Percentiles rank a stretch among this genome's conserved stretches.
Conservation (phyloP, 2,113 vertebrate genomes). For the Zapus hudsonius region DNA sequence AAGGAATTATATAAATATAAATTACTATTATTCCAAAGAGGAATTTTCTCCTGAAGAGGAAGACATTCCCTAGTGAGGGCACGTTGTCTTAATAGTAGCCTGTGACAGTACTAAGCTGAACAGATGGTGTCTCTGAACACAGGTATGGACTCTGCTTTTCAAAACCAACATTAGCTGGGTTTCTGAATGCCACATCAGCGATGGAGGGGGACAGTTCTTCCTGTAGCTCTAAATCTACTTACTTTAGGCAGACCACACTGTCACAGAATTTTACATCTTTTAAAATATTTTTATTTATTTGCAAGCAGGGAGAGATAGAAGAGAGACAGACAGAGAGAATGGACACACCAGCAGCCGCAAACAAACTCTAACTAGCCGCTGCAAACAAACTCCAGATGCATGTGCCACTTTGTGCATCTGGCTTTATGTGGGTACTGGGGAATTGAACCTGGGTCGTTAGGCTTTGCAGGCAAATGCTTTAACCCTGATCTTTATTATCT, state of each 20-base stretch:
- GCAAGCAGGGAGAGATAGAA: too few species aligned
- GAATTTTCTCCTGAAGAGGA: slow-evolving; percentile 53
- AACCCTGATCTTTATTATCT: too few species aligned
- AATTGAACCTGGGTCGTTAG: too few species aligned
- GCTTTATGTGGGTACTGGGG: too few species aligned
- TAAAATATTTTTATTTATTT: too few species aligned
- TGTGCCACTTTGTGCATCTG: too few species aligned
- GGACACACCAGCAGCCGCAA: too few species aligned
- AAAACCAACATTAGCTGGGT: slow-evolving; percentile 52
- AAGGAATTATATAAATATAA: slow-evolving; percentile 57
- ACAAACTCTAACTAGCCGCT: too few species aligned
- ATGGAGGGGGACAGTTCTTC: neutral
- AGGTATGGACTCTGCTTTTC: slow-evolving; percentile 51
- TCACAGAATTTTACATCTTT: neutral
- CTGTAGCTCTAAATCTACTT: slow-evolving; percentile 9
- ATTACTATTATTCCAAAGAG: slow-evolving; percentile 58
- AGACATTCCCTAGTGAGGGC: slow-evolving; percentile 2
- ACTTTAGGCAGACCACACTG: neutral
- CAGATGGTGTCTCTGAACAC: slow-evolving; percentile 37
- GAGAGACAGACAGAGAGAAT: too few species aligned
- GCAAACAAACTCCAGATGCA: too few species aligned
- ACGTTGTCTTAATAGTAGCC: slow-evolving; percentile 9
- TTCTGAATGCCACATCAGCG: slow-evolving; percentile 56
- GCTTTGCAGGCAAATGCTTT: too few species aligned
- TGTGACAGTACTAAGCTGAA: slow-evolving; percentile 50